These are phyloP conservation scores for Pyrocoelia pectoralis DNA, from an alignment of 2,888 invertebrate species.

Conservation along the genomic window DNA sequence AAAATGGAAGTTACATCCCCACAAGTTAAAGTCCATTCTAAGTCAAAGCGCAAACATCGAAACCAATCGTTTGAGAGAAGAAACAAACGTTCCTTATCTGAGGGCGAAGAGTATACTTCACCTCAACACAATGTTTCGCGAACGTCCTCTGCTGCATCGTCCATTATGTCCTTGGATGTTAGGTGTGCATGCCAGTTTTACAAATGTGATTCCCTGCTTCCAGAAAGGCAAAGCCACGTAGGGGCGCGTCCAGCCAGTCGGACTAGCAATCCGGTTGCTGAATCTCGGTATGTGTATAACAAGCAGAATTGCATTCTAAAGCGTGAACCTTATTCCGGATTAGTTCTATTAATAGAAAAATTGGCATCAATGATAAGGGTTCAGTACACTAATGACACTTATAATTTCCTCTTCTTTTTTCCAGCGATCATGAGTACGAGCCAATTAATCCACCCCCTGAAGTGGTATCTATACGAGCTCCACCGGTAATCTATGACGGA, in stretches of 20 bases:
- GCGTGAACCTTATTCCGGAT: not conserved
- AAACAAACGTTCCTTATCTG: slow-evolving; percentile 70
- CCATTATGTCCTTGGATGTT: slow-evolving; percentile 76
- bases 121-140: slow-evolving; percentile 74
- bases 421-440: slow-evolving; percentile 93
- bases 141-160: slow-evolving; percentile 72
- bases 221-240: slow-evolving; percentile 75
- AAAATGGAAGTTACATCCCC: slow-evolving; percentile 37
- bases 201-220: slow-evolving; percentile 80
- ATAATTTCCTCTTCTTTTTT: slow-evolving; percentile 50
- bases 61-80: slow-evolving; percentile 20
- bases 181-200: slow-evolving; percentile 88
- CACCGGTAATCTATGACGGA: slow-evolving; percentile 40
- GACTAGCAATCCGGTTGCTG: slow-evolving; percentile 37
- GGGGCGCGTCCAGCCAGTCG: slow-evolving; percentile 58
- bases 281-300: slow-evolving; percentile 30
- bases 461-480: slow-evolving; percentile 55
- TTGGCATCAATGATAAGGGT: slow-evolving; percentile 1
- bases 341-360: not conserved
- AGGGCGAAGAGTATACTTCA: slow-evolving; percentile 67
- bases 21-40: slow-evolving; percentile 4
- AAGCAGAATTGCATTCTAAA: slow-evolving; percentile 11
- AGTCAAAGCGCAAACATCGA: slow-evolving; percentile 23
- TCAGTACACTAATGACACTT: not conserved
- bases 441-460: slow-evolving; percentile 79